Evolutionary conservation across 2,113 vertebrate species (phyloP).

Genomic region (Columbina picui): DNA sequence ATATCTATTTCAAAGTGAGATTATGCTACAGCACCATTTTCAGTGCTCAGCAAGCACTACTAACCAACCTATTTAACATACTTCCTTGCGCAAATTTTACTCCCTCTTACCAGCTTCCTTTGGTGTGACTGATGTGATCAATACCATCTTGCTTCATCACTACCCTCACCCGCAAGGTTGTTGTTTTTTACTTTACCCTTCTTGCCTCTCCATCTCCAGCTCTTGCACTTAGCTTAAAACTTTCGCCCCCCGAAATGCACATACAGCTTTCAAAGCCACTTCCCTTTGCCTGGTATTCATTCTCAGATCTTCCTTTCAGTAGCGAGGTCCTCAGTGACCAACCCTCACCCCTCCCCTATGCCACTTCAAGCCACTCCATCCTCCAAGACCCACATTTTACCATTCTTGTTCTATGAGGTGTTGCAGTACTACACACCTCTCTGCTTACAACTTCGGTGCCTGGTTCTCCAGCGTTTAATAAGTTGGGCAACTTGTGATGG

Average conservation of each 20-base stretch:
- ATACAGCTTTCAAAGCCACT: not conserved
- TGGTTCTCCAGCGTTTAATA: not conserved
- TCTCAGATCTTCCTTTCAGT: not conserved
- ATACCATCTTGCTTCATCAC: not conserved
- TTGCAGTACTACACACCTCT: accelerated
- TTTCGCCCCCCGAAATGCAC: not conserved
- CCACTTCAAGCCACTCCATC: not conserved
- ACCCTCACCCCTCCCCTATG: not conserved
- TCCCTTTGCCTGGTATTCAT: not conserved
- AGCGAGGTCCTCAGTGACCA: not conserved
- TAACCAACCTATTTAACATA: not conserved
- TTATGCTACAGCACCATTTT: not conserved
- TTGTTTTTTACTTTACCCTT: not conserved
- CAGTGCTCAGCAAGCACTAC: not conserved
- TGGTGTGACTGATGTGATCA: not conserved
- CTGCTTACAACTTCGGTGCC: not conserved
- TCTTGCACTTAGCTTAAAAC: not conserved
- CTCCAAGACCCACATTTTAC: not conserved
- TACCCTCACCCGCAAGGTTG: not conserved
- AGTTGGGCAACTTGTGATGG: not conserved
- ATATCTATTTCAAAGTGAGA: not conserved
- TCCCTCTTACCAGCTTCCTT: not conserved
- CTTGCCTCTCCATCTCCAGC: not conserved
- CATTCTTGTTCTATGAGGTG: no score
- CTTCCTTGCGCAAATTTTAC: not conserved